Percentiles rank a stretch among this genome's conserved stretches.
These are phyloP conservation scores for Brachionichthys hirsutus DNA, from an alignment of 2,113 vertebrate species.

Conservation along the genomic window DNA sequence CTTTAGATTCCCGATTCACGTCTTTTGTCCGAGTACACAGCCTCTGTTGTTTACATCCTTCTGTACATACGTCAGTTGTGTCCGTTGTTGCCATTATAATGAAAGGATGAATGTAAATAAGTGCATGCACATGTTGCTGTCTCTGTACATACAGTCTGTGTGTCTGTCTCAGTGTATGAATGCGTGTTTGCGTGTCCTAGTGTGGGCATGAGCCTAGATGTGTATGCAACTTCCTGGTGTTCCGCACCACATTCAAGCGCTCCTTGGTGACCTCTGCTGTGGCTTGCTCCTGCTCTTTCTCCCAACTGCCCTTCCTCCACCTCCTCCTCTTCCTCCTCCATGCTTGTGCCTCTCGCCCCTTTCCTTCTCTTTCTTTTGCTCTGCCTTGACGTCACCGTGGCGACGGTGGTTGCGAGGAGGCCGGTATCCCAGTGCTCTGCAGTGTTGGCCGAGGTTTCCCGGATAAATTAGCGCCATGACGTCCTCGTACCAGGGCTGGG, in stretches of 20 bases:
- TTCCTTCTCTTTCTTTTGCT: slow-evolving; percentile 54
- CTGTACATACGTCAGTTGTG: slow-evolving; percentile 38
- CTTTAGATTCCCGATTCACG: slow-evolving; percentile 22
- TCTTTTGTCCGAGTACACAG: slow-evolving; percentile 22
- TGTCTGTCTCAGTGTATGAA: slow-evolving; percentile 57
- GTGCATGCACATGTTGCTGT: slow-evolving; percentile 62
- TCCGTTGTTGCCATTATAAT: slow-evolving; percentile 17
- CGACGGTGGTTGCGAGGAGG: slow-evolving; percentile 64
- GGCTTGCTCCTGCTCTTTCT: slow-evolving; percentile 81
- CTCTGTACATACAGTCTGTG: slow-evolving; percentile 61
- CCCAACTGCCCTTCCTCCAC: slow-evolving; percentile 63
- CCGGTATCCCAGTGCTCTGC: slow-evolving; percentile 70
- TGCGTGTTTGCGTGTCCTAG: slow-evolving; percentile 34
- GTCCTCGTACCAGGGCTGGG: slow-evolving; percentile 73
- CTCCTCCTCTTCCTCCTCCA: slow-evolving; percentile 51
- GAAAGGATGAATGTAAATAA: slow-evolving; percentile 31
- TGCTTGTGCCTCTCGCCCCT: slow-evolving; percentile 64
- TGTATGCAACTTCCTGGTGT: not conserved
- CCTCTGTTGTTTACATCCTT: slow-evolving; percentile 24
- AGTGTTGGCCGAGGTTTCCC: slow-evolving; percentile 73
- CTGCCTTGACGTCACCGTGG: slow-evolving; percentile 30
- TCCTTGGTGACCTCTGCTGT: slow-evolving; percentile 77
- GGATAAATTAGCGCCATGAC: slow-evolving; percentile 76
- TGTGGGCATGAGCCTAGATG: slow-evolving; percentile 6
- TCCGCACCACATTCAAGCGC: slow-evolving; percentile 52